Percentiles rank a stretch among this genome's conserved stretches.
Conservation (phyloP, 2,888 invertebrate species). For the Ornithoptera alexandrae region DNA sequence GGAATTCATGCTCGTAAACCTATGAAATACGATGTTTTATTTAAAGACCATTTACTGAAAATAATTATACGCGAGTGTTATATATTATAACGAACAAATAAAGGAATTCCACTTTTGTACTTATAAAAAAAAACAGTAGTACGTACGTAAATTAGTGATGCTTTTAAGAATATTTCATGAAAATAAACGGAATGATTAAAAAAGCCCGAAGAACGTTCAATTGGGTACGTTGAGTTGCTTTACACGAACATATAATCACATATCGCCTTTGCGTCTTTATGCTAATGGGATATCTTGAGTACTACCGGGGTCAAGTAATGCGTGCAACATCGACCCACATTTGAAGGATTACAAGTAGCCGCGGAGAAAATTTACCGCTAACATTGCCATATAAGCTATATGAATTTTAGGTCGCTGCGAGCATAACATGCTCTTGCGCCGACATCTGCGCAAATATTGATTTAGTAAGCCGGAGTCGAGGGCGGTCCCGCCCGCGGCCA, state of each 20-base stretch:
- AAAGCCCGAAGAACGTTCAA: neutral
- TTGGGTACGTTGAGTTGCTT: neutral
- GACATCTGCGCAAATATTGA: conserved; percentile 80
- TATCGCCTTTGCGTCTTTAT: conserved; percentile 38
- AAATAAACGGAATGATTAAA: neutral
- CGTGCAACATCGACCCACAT: conserved; percentile 77
- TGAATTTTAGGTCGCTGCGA: conserved; percentile 79
- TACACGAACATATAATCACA: conserved; percentile 8
- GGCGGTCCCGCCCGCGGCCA: conserved; percentile 51
- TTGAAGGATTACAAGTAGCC: conserved; percentile 78
- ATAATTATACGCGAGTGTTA: conserved; percentile 9
- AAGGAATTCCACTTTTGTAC: neutral
- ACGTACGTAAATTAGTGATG: neutral
- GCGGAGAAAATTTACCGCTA: conserved; percentile 79
- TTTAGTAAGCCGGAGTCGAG: conserved; percentile 74
- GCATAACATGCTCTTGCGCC: conserved; percentile 77
- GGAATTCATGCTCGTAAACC: conserved; percentile 22
- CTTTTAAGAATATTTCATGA: neutral
- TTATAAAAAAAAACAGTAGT: neutral
- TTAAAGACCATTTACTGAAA: conserved; percentile 7
- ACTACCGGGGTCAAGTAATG: conserved; percentile 70
- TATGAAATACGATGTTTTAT: conserved; percentile 19
- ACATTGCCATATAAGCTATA: conserved; percentile 78
- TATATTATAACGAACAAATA: neutral
- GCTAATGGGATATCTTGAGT: conserved; percentile 69